Base-by-base conservation (phyloP, 1,140 invertebrate genomes). In the Meloidogyne chitwoodi region DNA sequence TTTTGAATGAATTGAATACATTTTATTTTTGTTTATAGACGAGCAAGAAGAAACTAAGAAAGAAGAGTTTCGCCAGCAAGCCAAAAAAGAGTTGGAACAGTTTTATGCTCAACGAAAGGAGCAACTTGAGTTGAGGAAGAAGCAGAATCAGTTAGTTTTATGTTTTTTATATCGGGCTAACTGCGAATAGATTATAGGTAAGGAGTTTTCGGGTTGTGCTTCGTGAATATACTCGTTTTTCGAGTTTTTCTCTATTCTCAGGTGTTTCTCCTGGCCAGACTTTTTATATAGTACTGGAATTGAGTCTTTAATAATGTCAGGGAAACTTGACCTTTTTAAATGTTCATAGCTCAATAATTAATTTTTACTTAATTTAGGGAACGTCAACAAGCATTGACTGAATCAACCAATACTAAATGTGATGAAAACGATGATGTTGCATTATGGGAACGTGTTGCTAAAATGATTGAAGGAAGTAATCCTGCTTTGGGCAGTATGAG, bases 1-100 rank as follows among this genome's bases (percentile, higher is more conserved):
- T 64, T 78, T 79, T 6, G 70, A 67, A 3, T 67, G 2, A 0
- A 27, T 31, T 41, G 1, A 24, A 22, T 69, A 16, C 5, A 63
- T 41, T 26, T 26, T 2, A 78, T 24, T 38, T 79, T 68, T 4
- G 12, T n/a, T 84, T 81, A 1, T 66, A 82, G 81, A 82, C 48
- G 64, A 72, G 29, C 75, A 65, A 24, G 81, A 82, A 63, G 74
- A 84, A 56, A 77, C 80, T 12, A 77, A 82, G 80, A 82, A 84
- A 41, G 61, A 82, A 26, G 81, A 82, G 41, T 38, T 84, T 38
- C 74, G 80, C 8, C 78, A 85, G 66, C 66, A 70, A 12, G 81
- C 81, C 26, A 82, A 83, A 38, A 85, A 85, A 48, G 81, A 82
- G 56, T 69, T 82, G 31, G 75, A 84, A n/a, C 71, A 77, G 26